Evolutionary conservation across 2,888 invertebrate genomes (phyloP).

Genomic region (Mythimna impura): DNA sequence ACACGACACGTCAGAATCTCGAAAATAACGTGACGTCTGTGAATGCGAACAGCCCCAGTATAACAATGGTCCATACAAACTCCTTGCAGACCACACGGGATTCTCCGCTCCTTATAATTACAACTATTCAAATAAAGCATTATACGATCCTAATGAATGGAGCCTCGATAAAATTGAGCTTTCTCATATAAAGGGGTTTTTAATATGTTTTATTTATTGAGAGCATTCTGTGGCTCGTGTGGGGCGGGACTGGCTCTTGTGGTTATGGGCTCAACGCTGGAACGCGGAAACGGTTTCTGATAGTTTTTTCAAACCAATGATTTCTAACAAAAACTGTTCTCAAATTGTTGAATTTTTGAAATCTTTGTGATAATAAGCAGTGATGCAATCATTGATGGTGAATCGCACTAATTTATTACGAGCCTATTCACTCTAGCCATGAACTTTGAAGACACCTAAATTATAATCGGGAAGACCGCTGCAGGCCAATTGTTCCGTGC

Average conservation of each 20-base stretch:
- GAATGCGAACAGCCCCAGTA: slow-evolving; percentile 66
- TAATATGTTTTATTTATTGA: slow-evolving; percentile 38
- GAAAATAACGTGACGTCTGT: background rate
- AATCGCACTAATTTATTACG: no score
- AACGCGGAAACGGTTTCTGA: slow-evolving; percentile 15
- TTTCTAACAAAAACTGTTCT: background rate
- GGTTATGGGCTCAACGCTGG: background rate
- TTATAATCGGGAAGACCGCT: no score
- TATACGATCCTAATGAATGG: slow-evolving; percentile 61
- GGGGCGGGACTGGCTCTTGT: slow-evolving; percentile 37
- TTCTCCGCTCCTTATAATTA: slow-evolving; percentile 64
- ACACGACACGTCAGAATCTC: no score
- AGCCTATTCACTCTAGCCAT: no score
- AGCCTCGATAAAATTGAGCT: slow-evolving; percentile 39
- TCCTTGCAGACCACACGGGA: slow-evolving; percentile 72
- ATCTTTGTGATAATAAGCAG: no score
- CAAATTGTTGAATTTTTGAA: background rate
- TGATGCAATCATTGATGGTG: no score
- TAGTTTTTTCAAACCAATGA: background rate
- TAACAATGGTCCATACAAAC: slow-evolving; percentile 83
- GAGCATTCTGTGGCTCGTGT: slow-evolving; percentile 9
- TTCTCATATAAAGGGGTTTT: slow-evolving; percentile 25
- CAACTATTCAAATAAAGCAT: slow-evolving; percentile 47
- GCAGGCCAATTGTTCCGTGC: no score
- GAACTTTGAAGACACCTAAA: no score